These are phyloP conservation scores for Nasonovia ribisnigri DNA, from an alignment of 2,888 invertebrate genomes.

Conservation along the genomic window DNA sequence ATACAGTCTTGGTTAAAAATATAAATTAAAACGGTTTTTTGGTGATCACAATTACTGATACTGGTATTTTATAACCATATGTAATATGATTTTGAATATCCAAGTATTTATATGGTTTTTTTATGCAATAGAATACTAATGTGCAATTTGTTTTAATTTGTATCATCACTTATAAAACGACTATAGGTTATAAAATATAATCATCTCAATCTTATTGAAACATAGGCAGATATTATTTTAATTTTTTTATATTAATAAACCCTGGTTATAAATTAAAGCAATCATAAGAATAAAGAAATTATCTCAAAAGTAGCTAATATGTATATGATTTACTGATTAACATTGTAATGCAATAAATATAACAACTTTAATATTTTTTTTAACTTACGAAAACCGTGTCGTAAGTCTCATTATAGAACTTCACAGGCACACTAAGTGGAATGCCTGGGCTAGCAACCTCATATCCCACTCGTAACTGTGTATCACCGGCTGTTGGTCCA, in stretches of 20 bases:
- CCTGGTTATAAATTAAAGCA: neutral
- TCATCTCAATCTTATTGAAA: neutral
- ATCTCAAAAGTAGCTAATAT: neutral
- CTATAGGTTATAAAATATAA: neutral
- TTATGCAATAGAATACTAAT: neutral
- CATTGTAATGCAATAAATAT: neutral
- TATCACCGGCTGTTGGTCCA: slow-evolving; percentile 73
- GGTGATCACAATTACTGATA: neutral
- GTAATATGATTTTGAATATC: neutral
- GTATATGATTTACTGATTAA: neutral
- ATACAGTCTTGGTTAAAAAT: neutral
- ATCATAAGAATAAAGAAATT: neutral
- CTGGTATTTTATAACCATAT: neutral
- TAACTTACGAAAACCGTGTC: slow-evolving; percentile 86
- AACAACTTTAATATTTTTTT: slow-evolving; percentile 17
- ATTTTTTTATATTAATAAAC: neutral
- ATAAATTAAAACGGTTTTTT: neutral
- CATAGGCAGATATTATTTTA: neutral
- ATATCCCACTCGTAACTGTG: slow-evolving; percentile 71
- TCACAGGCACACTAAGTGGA: slow-evolving; percentile 79
- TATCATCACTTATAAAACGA: neutral
- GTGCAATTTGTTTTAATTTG: neutral
- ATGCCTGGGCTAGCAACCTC: slow-evolving; percentile 79
- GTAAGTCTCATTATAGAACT: slow-evolving; percentile 84
- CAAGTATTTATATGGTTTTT: neutral